Base-by-base conservation (phyloP, 2,888 invertebrate genomes). In the Hylaea fasciaria region DNA sequence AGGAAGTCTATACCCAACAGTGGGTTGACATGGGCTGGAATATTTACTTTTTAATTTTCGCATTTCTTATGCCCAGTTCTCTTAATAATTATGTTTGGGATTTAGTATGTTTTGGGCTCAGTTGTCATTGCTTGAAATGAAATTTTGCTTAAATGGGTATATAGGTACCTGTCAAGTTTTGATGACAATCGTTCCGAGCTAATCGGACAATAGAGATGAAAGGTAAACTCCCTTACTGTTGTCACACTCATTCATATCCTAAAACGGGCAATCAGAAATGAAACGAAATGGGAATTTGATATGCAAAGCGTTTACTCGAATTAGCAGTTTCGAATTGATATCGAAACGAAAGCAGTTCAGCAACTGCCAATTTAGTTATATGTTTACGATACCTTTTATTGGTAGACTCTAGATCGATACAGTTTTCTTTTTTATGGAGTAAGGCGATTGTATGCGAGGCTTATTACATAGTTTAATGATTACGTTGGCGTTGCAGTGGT, bases 261-360 rank as follows among this genome's bases (percentile, higher is more conserved):
- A 56, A 65, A 69, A 52, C 65, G 48, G 63, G 69, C 70, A 70
- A 68, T 70, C 68, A 66, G 66, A 70, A 68, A 67, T 50, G 70
- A 68, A 71, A 71, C 65, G 69, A 65, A 74, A 72, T 69, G 68
- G 61, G 68, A 69, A 74, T 72, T 70, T 68, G 67, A 66, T 75
- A 77, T 77, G 76, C 76, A 73, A 78, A 78, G 69, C 74, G 70
- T 72, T 78, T 77, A 72, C 62, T 62, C 50, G 71, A 69, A 72
- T 66, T 69, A 60, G 66, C 69, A 64, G 64, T 69, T 68, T 57
- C 48, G 68, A 69, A 68, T 64, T 56, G 57, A 60, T 66, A 71
- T 62, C 65, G 61, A 69, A 55, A 65, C 46, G 63, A 62, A 57
- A 66, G 65, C 57, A 54, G 58, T 63, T 56, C 64, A 62, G 62